A percentile compares a stretch with the other conserved stretches of the same genome.
phyloP scores from a whole-genome alignment of 2,113 vertebrate genomes.

The Sander vitreus region DNA sequence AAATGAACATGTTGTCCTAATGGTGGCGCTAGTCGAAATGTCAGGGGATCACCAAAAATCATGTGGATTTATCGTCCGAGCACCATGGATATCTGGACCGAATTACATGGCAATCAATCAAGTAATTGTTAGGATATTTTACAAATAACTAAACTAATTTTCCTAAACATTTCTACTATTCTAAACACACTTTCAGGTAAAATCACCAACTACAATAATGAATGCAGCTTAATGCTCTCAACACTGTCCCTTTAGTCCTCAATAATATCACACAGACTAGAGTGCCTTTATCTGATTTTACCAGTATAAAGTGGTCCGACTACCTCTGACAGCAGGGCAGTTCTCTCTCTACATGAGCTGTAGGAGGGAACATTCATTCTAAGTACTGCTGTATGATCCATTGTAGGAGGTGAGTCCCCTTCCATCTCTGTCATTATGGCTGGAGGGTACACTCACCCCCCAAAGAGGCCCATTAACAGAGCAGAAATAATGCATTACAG shows the following conservation, averaged over 20 bases:
- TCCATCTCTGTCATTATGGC: slow-evolving; percentile 56
- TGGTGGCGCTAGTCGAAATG: not conserved
- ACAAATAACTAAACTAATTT: not conserved
- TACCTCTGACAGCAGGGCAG: slow-evolving; percentile 12
- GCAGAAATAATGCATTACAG: slow-evolving; percentile 46
- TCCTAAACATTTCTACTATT: not conserved
- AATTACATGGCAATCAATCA: not conserved
- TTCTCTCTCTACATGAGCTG: slow-evolving; percentile 7
- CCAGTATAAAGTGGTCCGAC: slow-evolving; percentile 13
- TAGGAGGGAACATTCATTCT: slow-evolving; percentile 37
- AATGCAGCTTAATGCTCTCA: not conserved
- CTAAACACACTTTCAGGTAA: not conserved
- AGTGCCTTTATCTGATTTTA: slow-evolving; percentile 14
- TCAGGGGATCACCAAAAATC: not conserved
- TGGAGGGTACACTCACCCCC: slow-evolving; percentile 40
- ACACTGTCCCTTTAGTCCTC: not conserved
- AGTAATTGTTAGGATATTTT: not conserved
- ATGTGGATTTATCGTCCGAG: not conserved
- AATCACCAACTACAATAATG: not conserved
- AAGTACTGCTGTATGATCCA: slow-evolving; percentile 36
- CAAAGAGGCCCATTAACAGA: slow-evolving; percentile 59
- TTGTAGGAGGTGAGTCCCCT: slow-evolving; percentile 15
- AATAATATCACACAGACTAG: slow-evolving; percentile 1
- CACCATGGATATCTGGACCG: no score
- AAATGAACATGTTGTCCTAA: not conserved